Conservation (phyloP, 2,113 vertebrate species). For the Marcusenius ussheri region DNA sequence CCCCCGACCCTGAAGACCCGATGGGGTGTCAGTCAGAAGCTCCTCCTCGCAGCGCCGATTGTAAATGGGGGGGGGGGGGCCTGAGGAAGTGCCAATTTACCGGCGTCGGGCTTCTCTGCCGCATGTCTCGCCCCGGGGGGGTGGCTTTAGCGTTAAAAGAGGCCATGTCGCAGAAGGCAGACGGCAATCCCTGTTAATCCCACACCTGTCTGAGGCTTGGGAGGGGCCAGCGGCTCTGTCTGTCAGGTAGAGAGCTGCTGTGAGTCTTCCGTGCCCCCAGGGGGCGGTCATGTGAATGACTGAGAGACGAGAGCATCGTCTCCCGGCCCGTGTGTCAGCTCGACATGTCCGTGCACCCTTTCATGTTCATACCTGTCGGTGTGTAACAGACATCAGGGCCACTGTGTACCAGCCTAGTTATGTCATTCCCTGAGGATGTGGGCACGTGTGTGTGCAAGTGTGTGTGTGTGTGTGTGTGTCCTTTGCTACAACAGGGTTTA, state of each 20-base stretch:
- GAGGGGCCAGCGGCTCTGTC: not conserved
- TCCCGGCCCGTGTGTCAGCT: not conserved
- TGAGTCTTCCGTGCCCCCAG: not conserved
- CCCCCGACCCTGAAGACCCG: not conserved
- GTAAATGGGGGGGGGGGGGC: not conserved
- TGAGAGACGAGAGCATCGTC: not conserved
- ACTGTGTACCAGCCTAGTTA: not conserved
- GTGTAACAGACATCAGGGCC: not conserved
- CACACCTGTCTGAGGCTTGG: constrained; percentile 1
- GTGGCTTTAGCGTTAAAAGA: not conserved
- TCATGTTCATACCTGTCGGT: not conserved
- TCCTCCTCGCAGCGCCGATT: not conserved
- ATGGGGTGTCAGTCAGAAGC: not conserved
- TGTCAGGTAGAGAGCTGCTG: not conserved
- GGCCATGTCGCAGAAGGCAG: not conserved
- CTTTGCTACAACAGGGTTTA: not conserved
- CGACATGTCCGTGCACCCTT: not conserved
- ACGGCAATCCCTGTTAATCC: not conserved
- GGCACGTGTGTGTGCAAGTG: not conserved
- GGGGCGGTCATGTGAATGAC: not conserved
- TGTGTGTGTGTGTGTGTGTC: not conserved
- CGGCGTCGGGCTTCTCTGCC: not conserved
- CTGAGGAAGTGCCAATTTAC: not conserved
- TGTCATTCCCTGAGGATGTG: not conserved
- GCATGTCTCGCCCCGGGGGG: not conserved